phyloP scores from a whole-genome alignment of 2,113 vertebrate species.

The Chionis minor region DNA sequence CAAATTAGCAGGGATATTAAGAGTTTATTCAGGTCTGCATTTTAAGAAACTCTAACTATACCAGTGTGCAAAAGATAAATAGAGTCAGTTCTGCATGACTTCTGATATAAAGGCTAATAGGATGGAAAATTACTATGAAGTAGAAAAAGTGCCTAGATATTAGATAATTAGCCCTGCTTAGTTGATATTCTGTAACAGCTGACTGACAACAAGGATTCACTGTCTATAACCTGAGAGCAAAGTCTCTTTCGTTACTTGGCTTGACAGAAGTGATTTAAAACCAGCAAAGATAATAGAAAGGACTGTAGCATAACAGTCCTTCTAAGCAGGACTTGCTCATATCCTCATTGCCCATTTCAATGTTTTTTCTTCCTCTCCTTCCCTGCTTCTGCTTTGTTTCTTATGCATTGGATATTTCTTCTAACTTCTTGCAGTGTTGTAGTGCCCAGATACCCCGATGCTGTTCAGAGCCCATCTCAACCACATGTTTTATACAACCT shows the following conservation, averaged over 20 bases:
- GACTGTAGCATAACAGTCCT: not conserved
- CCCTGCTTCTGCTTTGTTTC: not conserved
- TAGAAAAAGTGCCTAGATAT: slow-evolving; percentile 26
- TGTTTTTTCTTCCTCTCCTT: not conserved
- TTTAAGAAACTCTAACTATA: slow-evolving; percentile 23
- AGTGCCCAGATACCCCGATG: not conserved
- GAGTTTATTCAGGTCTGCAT: slow-evolving; percentile 34
- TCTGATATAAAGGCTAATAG: slow-evolving; percentile 68
- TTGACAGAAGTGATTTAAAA: not conserved
- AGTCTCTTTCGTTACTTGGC: not conserved
- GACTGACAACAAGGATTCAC: slow-evolving; percentile 15
- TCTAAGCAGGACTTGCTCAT: not conserved
- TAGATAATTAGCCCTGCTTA: slow-evolving; percentile 55
- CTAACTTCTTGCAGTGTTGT: not conserved
- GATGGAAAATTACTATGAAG: slow-evolving; percentile 69
- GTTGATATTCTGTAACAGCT: slow-evolving; percentile 45
- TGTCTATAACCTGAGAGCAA: slow-evolving; percentile 10
- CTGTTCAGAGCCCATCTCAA: not conserved
- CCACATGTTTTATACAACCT: not conserved
- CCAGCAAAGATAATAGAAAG: not conserved
- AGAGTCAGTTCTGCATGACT: slow-evolving; percentile 48
- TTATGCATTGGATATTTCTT: not conserved
- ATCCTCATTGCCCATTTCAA: not conserved
- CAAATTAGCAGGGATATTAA: slow-evolving; percentile 52
- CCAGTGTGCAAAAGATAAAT: slow-evolving; percentile 38